Conservation (phyloP, 1,140 invertebrate species). For the Neotoxoptera formosana region DNA sequence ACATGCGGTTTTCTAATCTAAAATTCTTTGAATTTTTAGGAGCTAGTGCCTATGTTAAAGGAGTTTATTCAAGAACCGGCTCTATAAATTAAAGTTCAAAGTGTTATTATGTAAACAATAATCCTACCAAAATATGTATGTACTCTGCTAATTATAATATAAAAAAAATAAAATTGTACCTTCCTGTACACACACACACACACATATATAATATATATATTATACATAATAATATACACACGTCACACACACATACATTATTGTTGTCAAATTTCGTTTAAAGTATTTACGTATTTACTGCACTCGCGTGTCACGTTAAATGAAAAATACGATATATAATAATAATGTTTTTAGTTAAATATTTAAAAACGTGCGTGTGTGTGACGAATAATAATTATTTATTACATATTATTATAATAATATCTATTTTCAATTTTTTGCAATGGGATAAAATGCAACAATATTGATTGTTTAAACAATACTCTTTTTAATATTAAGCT, state of each 20-base stretch:
- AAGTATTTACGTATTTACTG: not conserved
- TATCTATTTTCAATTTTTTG: not conserved
- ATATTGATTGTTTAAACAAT: not conserved
- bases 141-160: not conserved
- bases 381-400: not conserved
- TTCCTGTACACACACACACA: not conserved
- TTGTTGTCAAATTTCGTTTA: not conserved
- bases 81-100: not conserved
- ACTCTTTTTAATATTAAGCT: not conserved
- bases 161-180: not conserved
- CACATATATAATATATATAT: too few species aligned
- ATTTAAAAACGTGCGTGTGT: not conserved
- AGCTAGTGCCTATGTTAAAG: not conserved
- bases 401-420: not conserved
- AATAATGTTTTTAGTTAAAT: not conserved
- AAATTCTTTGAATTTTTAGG: not conserved
- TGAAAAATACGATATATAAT: not conserved
- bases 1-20: not conserved
- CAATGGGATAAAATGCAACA: not conserved
- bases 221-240: not conserved
- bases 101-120: constrained; percentile 22
- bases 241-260: not conserved
- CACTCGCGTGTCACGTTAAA: not conserved
- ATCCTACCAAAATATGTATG: not conserved
- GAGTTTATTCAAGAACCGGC: not conserved